Evolutionary conservation across 2,888 invertebrate genomes (phyloP).

Genomic region (Epirrita christyi): DNA sequence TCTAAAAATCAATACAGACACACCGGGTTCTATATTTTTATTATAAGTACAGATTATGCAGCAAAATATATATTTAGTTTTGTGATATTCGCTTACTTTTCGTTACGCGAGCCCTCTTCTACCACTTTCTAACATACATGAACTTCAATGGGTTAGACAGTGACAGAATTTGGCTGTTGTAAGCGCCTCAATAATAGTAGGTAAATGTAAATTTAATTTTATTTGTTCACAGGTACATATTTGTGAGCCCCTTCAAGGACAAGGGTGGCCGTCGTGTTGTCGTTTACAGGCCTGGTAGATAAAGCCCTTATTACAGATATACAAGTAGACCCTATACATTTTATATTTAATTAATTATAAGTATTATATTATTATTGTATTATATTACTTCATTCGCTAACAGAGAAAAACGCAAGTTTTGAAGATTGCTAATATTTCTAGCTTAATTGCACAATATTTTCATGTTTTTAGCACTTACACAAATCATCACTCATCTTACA

Average conservation of each 20-base stretch:
- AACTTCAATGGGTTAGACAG: too few species aligned
- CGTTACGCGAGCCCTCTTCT: too few species aligned
- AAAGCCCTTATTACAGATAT: conserved; percentile 48
- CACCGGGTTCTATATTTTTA: too few species aligned
- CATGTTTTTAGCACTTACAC: conserved; percentile 10
- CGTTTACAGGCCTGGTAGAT: conserved; percentile 90
- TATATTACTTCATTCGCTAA: conserved; percentile 14
- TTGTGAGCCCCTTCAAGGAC: conserved; percentile 91
- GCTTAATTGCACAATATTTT: conserved; percentile 17
- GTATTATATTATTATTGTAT: background rate
- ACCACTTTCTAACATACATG: too few species aligned
- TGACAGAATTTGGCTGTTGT: too few species aligned
- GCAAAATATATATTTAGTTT: too few species aligned
- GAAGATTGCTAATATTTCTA: background rate
- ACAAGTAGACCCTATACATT: conserved; percentile 52
- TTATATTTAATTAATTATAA: conserved; percentile 43
- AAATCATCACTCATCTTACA: conserved; percentile 8
- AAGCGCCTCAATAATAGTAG: too few species aligned
- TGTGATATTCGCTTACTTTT: too few species aligned
- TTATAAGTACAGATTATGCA: too few species aligned
- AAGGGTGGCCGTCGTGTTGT: conserved; percentile 89
- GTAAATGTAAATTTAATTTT: conserved; percentile 22
- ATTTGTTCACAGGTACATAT: conserved; percentile 86
- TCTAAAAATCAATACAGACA: too few species aligned
- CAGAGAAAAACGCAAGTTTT: background rate